Base-by-base conservation (phyloP, 1,140 invertebrate species). In the Euschistus heros region DNA sequence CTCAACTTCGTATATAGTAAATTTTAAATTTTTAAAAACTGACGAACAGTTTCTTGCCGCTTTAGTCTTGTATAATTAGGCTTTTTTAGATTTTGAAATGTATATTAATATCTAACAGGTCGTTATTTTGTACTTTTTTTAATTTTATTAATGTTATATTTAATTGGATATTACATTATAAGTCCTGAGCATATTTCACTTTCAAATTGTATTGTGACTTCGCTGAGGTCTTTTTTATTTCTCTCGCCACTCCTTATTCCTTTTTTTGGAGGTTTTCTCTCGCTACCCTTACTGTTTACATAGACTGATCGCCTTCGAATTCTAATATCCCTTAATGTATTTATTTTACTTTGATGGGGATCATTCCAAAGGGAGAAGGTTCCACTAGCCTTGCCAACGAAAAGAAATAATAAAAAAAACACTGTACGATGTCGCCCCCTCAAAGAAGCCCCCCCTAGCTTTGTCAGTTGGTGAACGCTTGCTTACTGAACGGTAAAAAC, bases 401-500 rank as follows among this genome's bases (percentile, higher is more conserved):
- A 37, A 37, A 37, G 3, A 37, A 37, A 37, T 37, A 37, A 37
- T 37, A 37, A 37, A 37, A 37, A 37, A 37, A 37, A 6, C 3
- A 1, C 13, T 37, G 1, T 37, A 37, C 33, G 33, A 37, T 37
- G 33, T 50, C 20, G 47, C 17, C 6, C 18, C 54, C 18, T 57
- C 20, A 57, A 57, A 57, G 54, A 8, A 6, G 0, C 24, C 22
- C n/a, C 10, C 1, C 2, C 2, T 26, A 15, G 54, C 54, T 57
- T 57, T 57, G 54, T 57, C 54, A 57, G 54, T 22, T 50, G 4
- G 2, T 50, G 20, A 22, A 22, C 24, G 22, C 24, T 26, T 57
- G 54, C 54, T 57, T 18, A 4, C 54, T 57, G 24, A 24, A 57
- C 54, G 22, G 54, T 57, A 27, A 57, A 57, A 57, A 57, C 3